Evolutionary conservation across 2,113 vertebrate species (phyloP).

Genomic region (Physeter macrocephalus): DNA sequence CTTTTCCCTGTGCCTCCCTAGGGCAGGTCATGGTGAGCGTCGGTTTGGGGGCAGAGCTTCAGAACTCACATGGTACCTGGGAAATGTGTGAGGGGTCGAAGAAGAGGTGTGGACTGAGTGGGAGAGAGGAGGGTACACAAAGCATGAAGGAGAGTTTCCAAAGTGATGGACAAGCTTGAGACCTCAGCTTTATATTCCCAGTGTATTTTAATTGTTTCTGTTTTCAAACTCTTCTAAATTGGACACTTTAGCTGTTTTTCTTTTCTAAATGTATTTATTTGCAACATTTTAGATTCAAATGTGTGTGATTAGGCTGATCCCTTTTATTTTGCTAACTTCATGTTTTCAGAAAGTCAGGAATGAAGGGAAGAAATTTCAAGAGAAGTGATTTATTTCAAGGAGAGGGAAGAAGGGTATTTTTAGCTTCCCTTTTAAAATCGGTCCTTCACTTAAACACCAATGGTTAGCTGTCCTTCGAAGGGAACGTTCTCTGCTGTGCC

Average conservation of each 20-base stretch:
- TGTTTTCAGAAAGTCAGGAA: slow-evolving; percentile 48
- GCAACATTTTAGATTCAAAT: slow-evolving; percentile 30
- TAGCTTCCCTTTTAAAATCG: slow-evolving; percentile 39
- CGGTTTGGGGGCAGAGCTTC: not conserved
- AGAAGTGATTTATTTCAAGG: slow-evolving; percentile 12
- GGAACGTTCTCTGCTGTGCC: not conserved
- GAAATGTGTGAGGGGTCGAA: not conserved
- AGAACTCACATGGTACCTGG: not conserved
- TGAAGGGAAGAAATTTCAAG: slow-evolving; percentile 24
- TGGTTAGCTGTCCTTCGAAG: not conserved
- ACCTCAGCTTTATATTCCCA: not conserved
- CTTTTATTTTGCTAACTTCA: slow-evolving; percentile 40
- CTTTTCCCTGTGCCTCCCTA: not conserved
- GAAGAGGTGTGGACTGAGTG: not conserved
- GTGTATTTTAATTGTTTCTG: not conserved
- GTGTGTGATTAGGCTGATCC: slow-evolving; percentile 1
- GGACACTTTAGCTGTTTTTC: not conserved
- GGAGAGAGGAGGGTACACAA: not conserved
- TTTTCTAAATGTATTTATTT: slow-evolving; percentile 42
- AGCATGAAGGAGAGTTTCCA: not conserved
- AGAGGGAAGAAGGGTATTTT: slow-evolving; percentile 21
- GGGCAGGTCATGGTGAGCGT: not conserved
- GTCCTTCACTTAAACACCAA: not conserved
- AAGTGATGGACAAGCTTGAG: not conserved
- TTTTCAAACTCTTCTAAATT: slow-evolving; percentile 37